Conservation (phyloP, 1,140 invertebrate genomes). For the Aphidius ervi region DNA sequence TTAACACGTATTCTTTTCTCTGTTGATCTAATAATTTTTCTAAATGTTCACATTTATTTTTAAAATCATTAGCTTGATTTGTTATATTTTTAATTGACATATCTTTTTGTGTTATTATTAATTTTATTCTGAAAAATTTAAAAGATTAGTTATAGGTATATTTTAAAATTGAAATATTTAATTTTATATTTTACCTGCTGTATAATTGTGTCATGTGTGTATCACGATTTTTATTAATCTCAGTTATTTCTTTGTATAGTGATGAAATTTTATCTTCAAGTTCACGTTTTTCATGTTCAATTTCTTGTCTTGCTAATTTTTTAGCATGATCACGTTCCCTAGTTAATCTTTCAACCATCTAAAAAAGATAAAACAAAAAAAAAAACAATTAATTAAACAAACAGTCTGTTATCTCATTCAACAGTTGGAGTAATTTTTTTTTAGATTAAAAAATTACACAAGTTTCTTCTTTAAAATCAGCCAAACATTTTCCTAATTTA, state of each 20-base stretch:
- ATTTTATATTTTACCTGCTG: slow-evolving; percentile 37
- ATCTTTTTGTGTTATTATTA: slow-evolving; percentile 73
- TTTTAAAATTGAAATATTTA: slow-evolving; percentile 4
- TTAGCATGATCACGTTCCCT: slow-evolving; percentile 52
- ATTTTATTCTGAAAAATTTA: slow-evolving; percentile 63
- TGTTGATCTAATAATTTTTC: slow-evolving; percentile 73
- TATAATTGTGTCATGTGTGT: slow-evolving; percentile 42
- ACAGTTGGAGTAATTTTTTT: slow-evolving; percentile 17
- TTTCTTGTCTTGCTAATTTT: slow-evolving; percentile 51
- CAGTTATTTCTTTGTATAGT: slow-evolving; percentile 39
- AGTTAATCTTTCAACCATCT: slow-evolving; percentile 51
- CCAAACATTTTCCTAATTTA: slow-evolving; percentile 31
- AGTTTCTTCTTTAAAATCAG: slow-evolving; percentile 53
- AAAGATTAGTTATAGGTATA: slow-evolving; percentile 29
- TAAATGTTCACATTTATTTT: slow-evolving; percentile 68
- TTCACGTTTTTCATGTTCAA: slow-evolving; percentile 48
- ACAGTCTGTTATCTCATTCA: not conserved
- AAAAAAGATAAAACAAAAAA: slow-evolving; percentile 12
- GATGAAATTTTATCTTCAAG: slow-evolving; percentile 42
- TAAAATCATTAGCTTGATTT: slow-evolving; percentile 62
- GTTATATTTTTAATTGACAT: slow-evolving; percentile 66
- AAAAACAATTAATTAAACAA: not conserved
- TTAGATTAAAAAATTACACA: slow-evolving; percentile 41
- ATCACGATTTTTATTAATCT: slow-evolving; percentile 39
- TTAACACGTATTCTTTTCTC: slow-evolving; percentile 63